Evolutionary conservation across 2,113 vertebrate species (phyloP).

Genomic region (Dromiciops gliroides): DNA sequence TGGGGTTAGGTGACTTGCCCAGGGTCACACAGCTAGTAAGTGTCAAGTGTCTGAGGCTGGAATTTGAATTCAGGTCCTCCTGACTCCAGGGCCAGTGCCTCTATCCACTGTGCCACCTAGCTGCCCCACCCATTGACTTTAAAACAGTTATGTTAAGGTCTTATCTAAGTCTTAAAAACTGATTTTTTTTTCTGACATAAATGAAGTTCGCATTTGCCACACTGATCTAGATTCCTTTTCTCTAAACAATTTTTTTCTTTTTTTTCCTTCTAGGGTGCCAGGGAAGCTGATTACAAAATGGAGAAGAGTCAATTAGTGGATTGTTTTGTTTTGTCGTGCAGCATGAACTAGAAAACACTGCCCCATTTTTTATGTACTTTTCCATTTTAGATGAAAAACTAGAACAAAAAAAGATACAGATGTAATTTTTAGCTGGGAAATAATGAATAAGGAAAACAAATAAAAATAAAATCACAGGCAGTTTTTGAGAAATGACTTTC

Average conservation of each 20-base stretch:
- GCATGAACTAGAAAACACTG: slow-evolving; percentile 30
- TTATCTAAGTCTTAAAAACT: background rate
- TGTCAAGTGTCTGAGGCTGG: no score
- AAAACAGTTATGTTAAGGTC: background rate
- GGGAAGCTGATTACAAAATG: slow-evolving; percentile 7
- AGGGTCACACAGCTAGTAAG: no score
- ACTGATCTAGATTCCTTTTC: background rate
- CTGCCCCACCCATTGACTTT: no score
- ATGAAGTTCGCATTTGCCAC: background rate
- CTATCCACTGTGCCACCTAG: no score
- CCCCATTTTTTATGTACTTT: slow-evolving; percentile 71
- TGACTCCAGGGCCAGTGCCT: no score
- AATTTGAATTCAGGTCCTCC: no score
- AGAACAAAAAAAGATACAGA: slow-evolving; percentile 57
- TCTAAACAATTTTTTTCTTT: slow-evolving; percentile 16
- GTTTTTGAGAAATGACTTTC: slow-evolving; percentile 42
- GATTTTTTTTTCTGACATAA: background rate
- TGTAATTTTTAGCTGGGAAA: slow-evolving; percentile 65
- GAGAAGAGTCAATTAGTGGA: slow-evolving; percentile 23
- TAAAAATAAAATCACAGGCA: slow-evolving; percentile 25
- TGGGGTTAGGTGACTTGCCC: no score
- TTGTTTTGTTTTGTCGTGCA: slow-evolving; percentile 37
- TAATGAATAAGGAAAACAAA: background rate
- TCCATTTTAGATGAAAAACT: slow-evolving; percentile 62
- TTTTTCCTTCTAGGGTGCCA: slow-evolving; percentile 55